Base-by-base conservation (phyloP, 2,113 vertebrate genomes). In the Oncorhynchus tshawytscha region DNA sequence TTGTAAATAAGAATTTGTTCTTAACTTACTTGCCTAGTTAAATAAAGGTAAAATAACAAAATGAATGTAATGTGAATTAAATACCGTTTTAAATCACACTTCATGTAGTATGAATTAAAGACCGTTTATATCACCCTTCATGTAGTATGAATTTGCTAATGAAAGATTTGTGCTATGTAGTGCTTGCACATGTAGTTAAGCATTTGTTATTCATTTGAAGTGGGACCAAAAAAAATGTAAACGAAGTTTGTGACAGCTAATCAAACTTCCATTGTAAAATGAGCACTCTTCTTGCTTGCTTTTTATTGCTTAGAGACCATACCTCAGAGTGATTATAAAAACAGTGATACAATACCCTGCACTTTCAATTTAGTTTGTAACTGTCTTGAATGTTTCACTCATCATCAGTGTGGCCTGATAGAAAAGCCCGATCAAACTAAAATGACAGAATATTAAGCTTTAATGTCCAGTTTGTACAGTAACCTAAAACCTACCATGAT, bases 251-350 rank as follows among this genome's bases (percentile, higher is more conserved):
- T 45, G 39, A 45, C 39, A 45, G 60, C 64, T 25, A 18, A 29
- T 81, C 65, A 67, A 59, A 72, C 73, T 79, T 34, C 39, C 9
- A 45, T 9, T 45, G 9, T 45, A 45, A 84, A 70, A 39, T 0
- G 65, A 59, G 66, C 76, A 77, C 34, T 25, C 34, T 71, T 12
- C 34, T 72, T 18, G 39, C 54, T 79, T 72, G 16, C 51, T 79
- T 73, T 72, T 89, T 71, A 88, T 88, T 89, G 84, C 86, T 88
- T 20, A 67, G 78, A 83, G 74, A 83, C 65, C 76, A 83, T 66
- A 78, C 78, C 59, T 78, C 71, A 45, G 39, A 34, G 78, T 82
- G 72, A 66, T 67, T 79, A 15, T 71, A 51, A 79, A 82, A 85
- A 81, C 64, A 13, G 1, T 25, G 16, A 22, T 18, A 49, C 7